Conservation (phyloP, 2,797 vertebrate genomes). For the Thamnophis elegans region DNA sequence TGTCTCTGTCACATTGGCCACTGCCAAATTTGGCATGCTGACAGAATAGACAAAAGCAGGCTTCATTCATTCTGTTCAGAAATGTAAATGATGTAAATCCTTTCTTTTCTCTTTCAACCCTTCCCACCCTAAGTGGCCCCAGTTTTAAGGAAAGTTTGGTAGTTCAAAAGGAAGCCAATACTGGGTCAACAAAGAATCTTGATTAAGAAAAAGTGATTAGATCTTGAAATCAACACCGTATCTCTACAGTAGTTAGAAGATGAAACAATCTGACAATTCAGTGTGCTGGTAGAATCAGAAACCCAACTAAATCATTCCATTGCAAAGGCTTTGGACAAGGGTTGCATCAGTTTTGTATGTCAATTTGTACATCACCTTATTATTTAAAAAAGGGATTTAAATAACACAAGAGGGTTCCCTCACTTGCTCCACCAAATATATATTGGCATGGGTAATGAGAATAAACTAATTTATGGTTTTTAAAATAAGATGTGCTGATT, state of each 20-base stretch:
- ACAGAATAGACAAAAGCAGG: slow-evolving; percentile 17
- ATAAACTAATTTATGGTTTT: background rate
- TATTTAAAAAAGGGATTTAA: background rate
- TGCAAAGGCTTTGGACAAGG: background rate
- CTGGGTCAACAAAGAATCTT: slow-evolving; percentile 17
- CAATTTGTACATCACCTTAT: background rate
- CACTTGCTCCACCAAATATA: background rate
- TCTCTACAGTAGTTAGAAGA: background rate
- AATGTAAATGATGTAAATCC: slow-evolving; percentile 54
- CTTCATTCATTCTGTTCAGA: slow-evolving; percentile 61
- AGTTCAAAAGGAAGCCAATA: slow-evolving; percentile 33
- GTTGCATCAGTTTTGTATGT: background rate
- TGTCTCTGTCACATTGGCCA: slow-evolving; percentile 36
- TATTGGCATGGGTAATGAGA: background rate
- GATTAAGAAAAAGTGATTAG: slow-evolving; percentile 1
- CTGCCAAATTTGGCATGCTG: slow-evolving; percentile 38
- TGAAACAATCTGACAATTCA: background rate
- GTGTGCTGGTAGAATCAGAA: slow-evolving; percentile 12
- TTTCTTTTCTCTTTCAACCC: slow-evolving; percentile 56
- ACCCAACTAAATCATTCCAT: background rate
- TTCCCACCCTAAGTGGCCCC: slow-evolving; percentile 11
- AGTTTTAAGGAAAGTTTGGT: slow-evolving; percentile 32
- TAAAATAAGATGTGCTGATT: background rate
- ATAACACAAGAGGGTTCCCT: background rate
- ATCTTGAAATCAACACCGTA: background rate